Base-by-base conservation (phyloP, 2,888 invertebrate species). In the Drosophila tripunctata region DNA sequence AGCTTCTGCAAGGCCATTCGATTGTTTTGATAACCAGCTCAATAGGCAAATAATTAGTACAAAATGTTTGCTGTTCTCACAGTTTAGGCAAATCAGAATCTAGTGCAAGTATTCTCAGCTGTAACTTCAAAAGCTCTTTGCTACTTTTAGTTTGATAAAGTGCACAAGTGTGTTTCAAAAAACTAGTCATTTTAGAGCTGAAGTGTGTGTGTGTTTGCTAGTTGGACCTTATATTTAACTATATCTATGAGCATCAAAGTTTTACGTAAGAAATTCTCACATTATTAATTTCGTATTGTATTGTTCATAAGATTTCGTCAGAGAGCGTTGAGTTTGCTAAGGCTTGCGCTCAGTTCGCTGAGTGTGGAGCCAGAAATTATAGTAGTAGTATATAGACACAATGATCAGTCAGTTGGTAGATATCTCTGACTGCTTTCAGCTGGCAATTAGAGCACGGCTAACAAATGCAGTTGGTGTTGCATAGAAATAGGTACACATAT, bases 201-300 rank as follows among this genome's bases (percentile, higher is more conserved):
- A 31, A 15, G 8, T 14, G 17, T 52, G 30, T 17, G 35, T 30
- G 50, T 45, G 30, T 50, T 17, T 21, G 61, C 35, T 52, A 54
- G 41, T 21, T 43, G 36, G 7, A 21, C 45, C 24, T 10, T 38
- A 43, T 35, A 30, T 2, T n/a, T 10, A 6, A 33, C 4, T 38
- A 19, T 60, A 60, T 58, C 52, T 65, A 43, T 62, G 54, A 50
- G 41, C 55, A 43, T 57, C 24, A 57, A 43, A 24, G 43, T 62
- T 80, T 81, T 67, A 83, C 66, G 78, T 75, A 86, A 82, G 75
- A 87, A 78, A 75, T 87, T 82, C 81, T 84, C 87, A 82, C 81
- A 84, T 87, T 80, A 72, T 72, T 72, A 77, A 86, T 80, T 76
- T 77, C 65, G 69, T 75, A 86, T 86, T 87, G 87, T n/a, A n/a